Evolutionary conservation across 2,888 invertebrate genomes (phyloP).

Genomic region (Chorisops tibialis): DNA sequence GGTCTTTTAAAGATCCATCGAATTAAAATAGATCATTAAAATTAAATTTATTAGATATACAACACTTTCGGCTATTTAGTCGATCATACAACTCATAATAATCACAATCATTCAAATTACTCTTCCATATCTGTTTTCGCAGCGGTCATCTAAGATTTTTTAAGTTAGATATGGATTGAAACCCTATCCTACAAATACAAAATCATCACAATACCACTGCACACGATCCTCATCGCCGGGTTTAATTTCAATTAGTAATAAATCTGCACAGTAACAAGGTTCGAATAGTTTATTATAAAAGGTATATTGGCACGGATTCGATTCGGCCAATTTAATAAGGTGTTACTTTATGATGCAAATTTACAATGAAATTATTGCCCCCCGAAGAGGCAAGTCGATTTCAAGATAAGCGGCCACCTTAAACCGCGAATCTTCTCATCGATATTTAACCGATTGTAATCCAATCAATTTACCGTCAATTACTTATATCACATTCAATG

Average conservation of each 20-base stretch:
- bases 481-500: slow-evolving; percentile 1
- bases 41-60: no score
- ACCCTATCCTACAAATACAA: no score
- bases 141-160: no score
- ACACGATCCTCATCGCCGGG: no score
- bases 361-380: slow-evolving; percentile 29
- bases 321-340: slow-evolving; percentile 32
- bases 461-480: slow-evolving; percentile 22
- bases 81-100: no score
- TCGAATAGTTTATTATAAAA: slow-evolving; percentile 22
- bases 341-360: slow-evolving; percentile 33
- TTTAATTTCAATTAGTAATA: slow-evolving; percentile 35
- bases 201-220: no score
- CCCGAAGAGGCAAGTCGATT: slow-evolving; percentile 24
- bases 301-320: slow-evolving; percentile 24
- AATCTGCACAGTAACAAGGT: slow-evolving; percentile 34
- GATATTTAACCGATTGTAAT: slow-evolving; percentile 15
- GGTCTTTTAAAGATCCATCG: no score
- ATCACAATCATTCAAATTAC: no score
- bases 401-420: background rate
- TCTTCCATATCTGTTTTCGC: no score
- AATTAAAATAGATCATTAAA: no score
- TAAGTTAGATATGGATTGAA: no score
- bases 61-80: no score
- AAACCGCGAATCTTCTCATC: background rate